Evolutionary conservation across 2,797 vertebrate species (phyloP), one percentile per base, ranked within the genome.

Genomic region (Psittacula derbiana): DNA sequence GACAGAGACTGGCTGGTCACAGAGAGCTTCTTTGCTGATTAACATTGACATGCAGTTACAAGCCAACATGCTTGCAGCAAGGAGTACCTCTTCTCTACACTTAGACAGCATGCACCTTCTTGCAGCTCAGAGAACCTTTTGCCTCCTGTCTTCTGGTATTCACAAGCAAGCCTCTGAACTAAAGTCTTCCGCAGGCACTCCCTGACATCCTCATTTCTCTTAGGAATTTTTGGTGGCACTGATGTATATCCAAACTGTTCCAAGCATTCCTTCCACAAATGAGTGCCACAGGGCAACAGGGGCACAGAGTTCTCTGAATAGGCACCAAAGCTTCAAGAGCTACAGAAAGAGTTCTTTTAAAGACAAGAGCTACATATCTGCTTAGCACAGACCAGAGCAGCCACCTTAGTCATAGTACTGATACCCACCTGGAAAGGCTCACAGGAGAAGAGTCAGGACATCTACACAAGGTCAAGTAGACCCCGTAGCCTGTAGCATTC

Each of bases 221-320:
- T 2, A 1, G 8, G 27, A 4, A 16, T 33, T 71, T 70, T 38
- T 6, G 4, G 30, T 27, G 53, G 11, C 6, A 15, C 24, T 28
- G 7, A 23, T 5, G 0, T 3, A 3, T 2, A 30, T 3, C 27
- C 47, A 57, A 43, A 41, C 27, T 6, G 5, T 30, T 25, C 36
- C 16, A 23, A 57, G 19, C 5, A 8, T 8, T 43, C 31, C 27
- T 52, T 46, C 14, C 41, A 10, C 30, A 15, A n/a, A 43, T 28
- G 18, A 53, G 13, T 7, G 4, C 8, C 36, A 8, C 5, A 11
- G 0, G 67, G 58, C 8, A 27, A 6, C 11, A 36, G 30, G 6
- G 19, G 7, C 44, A 47, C 18, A 64, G 30, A 23, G 10, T 10
- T 21, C 27, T 47, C 75, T 12, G 4, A 30, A 27, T 6, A 50